A percentile compares a stretch with the other conserved stretches of the same genome.
These are phyloP conservation scores for Saccopteryx bilineata DNA, from an alignment of 2,113 vertebrate genomes.

Conservation along the genomic window DNA sequence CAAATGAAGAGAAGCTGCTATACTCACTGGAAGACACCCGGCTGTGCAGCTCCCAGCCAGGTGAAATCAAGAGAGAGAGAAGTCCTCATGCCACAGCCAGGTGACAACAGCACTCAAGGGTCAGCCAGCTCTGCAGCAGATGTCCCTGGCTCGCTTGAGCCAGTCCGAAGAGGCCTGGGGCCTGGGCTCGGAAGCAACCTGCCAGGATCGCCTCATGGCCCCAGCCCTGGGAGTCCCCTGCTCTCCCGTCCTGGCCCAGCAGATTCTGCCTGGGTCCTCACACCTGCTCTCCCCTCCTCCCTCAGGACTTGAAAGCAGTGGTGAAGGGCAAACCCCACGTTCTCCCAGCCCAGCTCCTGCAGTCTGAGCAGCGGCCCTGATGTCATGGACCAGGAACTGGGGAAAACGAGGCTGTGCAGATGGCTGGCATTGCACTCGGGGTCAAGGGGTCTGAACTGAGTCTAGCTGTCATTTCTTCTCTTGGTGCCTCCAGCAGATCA, in stretches of 20 bases:
- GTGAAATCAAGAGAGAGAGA: not conserved
- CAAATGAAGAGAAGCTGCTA: not conserved
- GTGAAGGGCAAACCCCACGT: not conserved
- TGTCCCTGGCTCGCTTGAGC: no score
- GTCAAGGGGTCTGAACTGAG: not conserved
- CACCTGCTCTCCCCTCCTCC: not conserved
- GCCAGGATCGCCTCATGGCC: no score
- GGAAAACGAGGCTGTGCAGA: not conserved
- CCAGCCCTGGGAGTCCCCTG: not conserved
- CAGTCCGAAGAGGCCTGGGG: not conserved
- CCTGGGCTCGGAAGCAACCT: not conserved
- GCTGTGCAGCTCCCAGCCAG: not conserved
- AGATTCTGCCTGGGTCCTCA: not conserved
- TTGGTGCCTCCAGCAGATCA: not conserved
- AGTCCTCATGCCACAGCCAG: not conserved
- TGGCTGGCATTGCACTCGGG: rapidly evolving
- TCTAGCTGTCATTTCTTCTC: not conserved
- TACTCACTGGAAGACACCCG: not conserved
- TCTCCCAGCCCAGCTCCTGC: no score
- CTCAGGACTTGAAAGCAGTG: not conserved
- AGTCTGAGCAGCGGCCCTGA: not conserved
- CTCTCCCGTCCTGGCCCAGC: not conserved
- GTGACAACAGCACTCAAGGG: not conserved
- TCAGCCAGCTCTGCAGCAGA: not conserved
- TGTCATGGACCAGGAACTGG: not conserved